Conservation (phyloP, 2,888 invertebrate genomes). For the Branchellion lobata region DNA sequence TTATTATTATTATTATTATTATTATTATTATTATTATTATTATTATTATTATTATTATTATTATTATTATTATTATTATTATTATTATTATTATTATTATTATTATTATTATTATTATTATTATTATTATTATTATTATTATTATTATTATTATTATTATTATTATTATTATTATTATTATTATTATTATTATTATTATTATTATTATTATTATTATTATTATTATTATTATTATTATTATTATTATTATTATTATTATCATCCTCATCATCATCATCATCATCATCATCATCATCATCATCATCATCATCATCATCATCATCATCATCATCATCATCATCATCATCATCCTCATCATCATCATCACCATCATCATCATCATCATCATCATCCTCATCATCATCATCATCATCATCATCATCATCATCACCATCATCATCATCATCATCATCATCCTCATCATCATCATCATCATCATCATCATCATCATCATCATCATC, state of each 20-base stretch:
- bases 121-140: constrained; percentile 7
- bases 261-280: too few species aligned
- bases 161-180: constrained; percentile 42
- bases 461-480: background rate
- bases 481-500: too few species aligned
- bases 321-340: background rate
- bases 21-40: constrained; percentile 26
- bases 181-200: background rate
- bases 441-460: background rate
- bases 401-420: background rate
- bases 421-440: background rate
- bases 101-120: constrained; percentile 40
- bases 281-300: too few species aligned
- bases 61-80: constrained; percentile 41
- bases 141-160: constrained; percentile 53
- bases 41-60: constrained; percentile 31
- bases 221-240: background rate
- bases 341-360: constrained; percentile 6
- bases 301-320: too few species aligned
- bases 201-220: background rate
- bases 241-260: background rate
- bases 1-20: constrained; percentile 19
- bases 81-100: constrained; percentile 41
- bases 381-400: background rate
- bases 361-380: constrained; percentile 13